Conservation (phyloP, 2,113 vertebrate genomes). For the Otolemur garnettii region DNA sequence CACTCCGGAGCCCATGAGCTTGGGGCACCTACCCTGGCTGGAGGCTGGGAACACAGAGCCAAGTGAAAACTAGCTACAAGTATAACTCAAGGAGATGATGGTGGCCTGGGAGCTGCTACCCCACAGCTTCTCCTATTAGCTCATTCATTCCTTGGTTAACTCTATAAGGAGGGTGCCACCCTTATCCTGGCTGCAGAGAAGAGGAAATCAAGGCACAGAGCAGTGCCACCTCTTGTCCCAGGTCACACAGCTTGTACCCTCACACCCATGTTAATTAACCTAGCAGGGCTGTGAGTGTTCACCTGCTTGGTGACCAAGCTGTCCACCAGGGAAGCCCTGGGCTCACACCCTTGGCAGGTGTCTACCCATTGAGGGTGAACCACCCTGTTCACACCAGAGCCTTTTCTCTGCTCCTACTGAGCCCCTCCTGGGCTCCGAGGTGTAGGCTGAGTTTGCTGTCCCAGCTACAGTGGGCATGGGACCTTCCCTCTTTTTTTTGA, state of each 20-base stretch:
- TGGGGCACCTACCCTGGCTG: accelerated
- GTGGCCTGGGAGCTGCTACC: accelerated
- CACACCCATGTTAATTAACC: too few species aligned
- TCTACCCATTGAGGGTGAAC: background rate
- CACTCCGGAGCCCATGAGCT: background rate
- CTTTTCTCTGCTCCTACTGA: too few species aligned
- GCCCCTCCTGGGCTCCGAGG: background rate
- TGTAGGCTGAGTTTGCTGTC: accelerated
- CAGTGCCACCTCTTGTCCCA: background rate
- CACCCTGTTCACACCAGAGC: background rate
- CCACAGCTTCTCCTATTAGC: background rate
- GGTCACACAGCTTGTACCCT: background rate
- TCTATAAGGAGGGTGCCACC: background rate
- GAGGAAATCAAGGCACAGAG: accelerated
- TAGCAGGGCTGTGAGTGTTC: accelerated
- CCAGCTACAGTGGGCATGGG: accelerated
- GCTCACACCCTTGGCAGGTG: too few species aligned
- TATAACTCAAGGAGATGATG: too few species aligned
- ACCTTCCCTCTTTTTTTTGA: accelerated
- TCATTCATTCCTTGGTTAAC: background rate
- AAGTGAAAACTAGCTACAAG: background rate
- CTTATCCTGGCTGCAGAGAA: background rate
- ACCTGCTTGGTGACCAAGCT: accelerated
- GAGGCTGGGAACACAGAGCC: background rate
- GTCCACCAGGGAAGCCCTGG: background rate